Evolutionary conservation across 1,140 invertebrate species (phyloP).

Genomic region (Drosophila orena): DNA sequence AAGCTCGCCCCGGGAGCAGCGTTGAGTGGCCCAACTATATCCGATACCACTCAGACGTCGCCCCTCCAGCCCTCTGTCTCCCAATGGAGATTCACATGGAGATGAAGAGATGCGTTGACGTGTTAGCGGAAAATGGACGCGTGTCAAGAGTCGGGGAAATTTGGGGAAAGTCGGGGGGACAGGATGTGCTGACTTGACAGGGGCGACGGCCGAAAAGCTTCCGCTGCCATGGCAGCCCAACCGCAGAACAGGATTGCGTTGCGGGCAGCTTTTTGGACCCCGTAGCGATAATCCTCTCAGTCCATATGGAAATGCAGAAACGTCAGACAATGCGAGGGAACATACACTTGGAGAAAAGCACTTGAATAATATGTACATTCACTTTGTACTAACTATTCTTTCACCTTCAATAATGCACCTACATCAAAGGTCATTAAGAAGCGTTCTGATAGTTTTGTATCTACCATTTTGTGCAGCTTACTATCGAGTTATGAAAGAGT

Average conservation of each 20-base stretch:
- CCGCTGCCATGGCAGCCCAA: conserved; percentile 35
- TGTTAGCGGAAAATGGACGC: conserved; percentile 28
- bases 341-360: neutral
- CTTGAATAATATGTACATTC: neutral
- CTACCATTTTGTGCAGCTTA: too few relatives aligned
- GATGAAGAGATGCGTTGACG: conserved; percentile 21
- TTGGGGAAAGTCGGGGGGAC: neutral
- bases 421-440: too few relatives aligned
- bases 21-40: conserved; percentile 21
- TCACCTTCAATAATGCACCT: too few relatives aligned
- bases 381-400: neutral
- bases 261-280: conserved; percentile 18
- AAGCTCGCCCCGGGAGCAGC: conserved; percentile 15
- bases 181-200: conserved; percentile 61
- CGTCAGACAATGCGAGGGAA: neutral
- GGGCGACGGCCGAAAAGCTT: conserved; percentile 25
- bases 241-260: conserved; percentile 23
- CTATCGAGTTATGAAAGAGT: neutral
- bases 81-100: conserved; percentile 5
- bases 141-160: too few relatives aligned
- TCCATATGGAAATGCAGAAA: conserved; percentile 49
- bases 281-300: conserved; percentile 49
- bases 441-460: too few relatives aligned
- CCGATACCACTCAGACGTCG: conserved; percentile 16
- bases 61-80: conserved; percentile 21